Evolutionary conservation across 2,888 invertebrate genomes (phyloP).

Genomic region (Microplitis deprimator): DNA sequence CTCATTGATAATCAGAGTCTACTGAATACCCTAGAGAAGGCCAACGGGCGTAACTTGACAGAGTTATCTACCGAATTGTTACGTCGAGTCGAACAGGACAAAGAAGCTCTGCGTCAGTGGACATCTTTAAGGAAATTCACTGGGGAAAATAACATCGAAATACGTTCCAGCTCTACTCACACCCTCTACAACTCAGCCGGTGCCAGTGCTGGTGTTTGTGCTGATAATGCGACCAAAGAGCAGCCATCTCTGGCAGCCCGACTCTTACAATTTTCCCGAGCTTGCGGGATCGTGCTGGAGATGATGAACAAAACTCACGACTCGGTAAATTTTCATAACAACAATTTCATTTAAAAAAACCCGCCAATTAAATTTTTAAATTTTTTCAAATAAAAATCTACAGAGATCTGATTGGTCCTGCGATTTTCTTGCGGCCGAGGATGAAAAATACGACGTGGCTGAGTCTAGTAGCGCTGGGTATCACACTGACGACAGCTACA

Average conservation of each 20-base stretch:
- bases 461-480: conserved; percentile 67
- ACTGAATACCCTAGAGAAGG: conserved; percentile 86
- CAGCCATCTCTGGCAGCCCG: conserved; percentile 75
- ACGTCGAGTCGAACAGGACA: conserved; percentile 90
- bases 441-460: conserved; percentile 63
- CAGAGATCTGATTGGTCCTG: conserved; percentile 33
- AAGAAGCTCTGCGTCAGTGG: conserved; percentile 84
- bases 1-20: conserved; percentile 93
- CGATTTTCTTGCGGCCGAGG: conserved; percentile 43
- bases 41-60: conserved; percentile 77
- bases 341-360: not conserved
- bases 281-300: conserved; percentile 82
- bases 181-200: no score
- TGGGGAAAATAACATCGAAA: conserved; percentile 35
- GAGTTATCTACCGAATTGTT: conserved; percentile 83
- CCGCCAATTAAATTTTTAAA: no score
- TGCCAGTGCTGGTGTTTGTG: conserved; percentile 11
- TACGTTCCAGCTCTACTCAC: no score
- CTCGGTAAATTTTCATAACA: conserved; percentile 10
- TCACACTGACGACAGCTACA: conserved; percentile 67
- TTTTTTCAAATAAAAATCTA: no score
- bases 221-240: conserved; percentile 52
- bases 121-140: conserved; percentile 73
- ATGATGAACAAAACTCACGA: conserved; percentile 76
- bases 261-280: conserved; percentile 82